These are phyloP conservation scores for Huso huso DNA, from an alignment of 2,797 vertebrate genomes.

Conservation along the genomic window DNA sequence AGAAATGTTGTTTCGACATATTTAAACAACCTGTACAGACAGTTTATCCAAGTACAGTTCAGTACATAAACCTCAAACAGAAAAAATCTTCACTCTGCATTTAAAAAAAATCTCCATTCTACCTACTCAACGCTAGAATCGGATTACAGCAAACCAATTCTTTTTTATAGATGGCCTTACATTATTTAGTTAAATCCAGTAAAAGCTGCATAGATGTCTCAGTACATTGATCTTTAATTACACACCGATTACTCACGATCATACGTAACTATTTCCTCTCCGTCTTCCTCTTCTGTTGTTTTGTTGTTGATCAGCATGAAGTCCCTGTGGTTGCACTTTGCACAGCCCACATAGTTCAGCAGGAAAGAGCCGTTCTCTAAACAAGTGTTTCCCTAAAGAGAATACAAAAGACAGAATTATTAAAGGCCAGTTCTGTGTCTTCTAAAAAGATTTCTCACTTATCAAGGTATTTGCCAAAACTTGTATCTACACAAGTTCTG, in stretches of 20 bases:
- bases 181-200: background rate
- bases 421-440: background rate
- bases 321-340: slow-evolving; percentile 77
- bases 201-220: background rate
- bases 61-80: no score
- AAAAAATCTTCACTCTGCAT: no score
- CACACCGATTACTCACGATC: slow-evolving; percentile 63
- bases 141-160: no score
- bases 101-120: no score
- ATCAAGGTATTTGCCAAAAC: background rate
- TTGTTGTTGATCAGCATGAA: slow-evolving; percentile 83
- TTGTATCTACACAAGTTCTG: no score
- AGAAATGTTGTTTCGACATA: no score
- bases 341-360: slow-evolving; percentile 77
- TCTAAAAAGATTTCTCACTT: slow-evolving; percentile 10
- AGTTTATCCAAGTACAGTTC: no score
- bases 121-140: no score
- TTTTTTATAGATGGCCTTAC: no score
- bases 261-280: slow-evolving; percentile 85
- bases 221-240: background rate
- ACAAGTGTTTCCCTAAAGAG: slow-evolving; percentile 76
- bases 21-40: no score
- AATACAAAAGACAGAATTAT: slow-evolving; percentile 2
- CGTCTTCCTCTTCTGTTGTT: slow-evolving; percentile 71
- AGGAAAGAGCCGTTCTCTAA: slow-evolving; percentile 87